Base-by-base conservation (phyloP, 1,140 invertebrate species). In the Thaumetopoea pityocampa region DNA sequence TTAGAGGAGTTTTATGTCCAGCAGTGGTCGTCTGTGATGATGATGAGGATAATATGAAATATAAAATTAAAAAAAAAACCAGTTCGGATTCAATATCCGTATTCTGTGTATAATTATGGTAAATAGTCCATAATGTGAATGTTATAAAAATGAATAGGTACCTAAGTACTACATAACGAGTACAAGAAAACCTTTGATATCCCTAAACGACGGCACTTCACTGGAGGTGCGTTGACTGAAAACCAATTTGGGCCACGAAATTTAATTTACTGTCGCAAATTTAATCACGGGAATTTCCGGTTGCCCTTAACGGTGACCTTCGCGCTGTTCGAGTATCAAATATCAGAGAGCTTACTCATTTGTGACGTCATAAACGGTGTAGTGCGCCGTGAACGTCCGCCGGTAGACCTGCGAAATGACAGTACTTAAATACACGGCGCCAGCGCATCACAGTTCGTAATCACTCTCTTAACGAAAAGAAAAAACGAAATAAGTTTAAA, bases 361-460 rank as follows among this genome's bases (percentile, higher is more conserved):
- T 59, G 89, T 90, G 63, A 94, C 92, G 86, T 94, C 92, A 84
- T 94, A 94, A 74, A 94, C 92, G 44, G 93, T 94, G 84, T 94
- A 94, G 73, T 91, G 90, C 51, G 93, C 92, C 59, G 91, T 92
- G 85, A 91, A 93, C 35, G 92, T 92, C 79, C 92, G 89, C 73
- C 89, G 88, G 84, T 92, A 94, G 65, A 93, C 91, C 92, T 94
- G 86, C 27, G 37, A 48, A 87, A 87, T 43, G 72, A 73, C 48
- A 36, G 40, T 61, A 63, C 45, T 42, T 46, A 18, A 54, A 56
- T 51, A 38, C 38, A 15, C 40, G 37, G 11, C 24, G 48, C 17
- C 15, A 17, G 44, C 36, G 26, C 2, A 24, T 36, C 20, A 51
- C 46, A 40, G 47, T 43, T 16, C 30, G 28, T 12, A 7, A 10